Evolutionary conservation across 92 coral and sea anemone species (phyloP).

Genomic region (Epizoanthus fatuus): DNA sequence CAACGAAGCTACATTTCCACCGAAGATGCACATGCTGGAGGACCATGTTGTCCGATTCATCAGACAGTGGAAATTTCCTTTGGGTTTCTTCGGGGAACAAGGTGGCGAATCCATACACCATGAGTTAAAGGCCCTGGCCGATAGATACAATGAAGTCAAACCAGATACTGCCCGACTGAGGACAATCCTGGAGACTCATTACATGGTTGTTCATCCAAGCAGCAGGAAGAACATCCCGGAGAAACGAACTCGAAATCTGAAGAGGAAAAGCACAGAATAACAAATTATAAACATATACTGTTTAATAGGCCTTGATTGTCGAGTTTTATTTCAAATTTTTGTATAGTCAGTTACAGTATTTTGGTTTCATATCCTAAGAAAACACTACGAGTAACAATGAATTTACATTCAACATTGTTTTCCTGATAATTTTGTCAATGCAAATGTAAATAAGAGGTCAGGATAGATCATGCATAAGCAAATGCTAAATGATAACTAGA

Average conservation of each 20-base stretch:
- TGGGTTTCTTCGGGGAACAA: constrained; percentile 32
- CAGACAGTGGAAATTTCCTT: neutral
- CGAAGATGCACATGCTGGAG: constrained; percentile 11
- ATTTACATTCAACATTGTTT: too few species aligned
- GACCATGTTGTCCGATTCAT: constrained; percentile 15
- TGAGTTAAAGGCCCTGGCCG: constrained; percentile 17
- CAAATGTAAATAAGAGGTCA: too few species aligned
- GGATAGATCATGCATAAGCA: too few species aligned
- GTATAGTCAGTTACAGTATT: too few species aligned
- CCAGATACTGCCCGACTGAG: constrained; percentile 23
- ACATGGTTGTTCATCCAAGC: constrained; percentile 2
- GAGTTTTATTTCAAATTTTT: too few species aligned
- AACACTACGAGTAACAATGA: too few species aligned
- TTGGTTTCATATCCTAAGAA: too few species aligned
- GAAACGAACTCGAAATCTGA: neutral
- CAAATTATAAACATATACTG: neutral
- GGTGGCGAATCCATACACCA: constrained; percentile 18
- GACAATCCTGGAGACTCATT: constrained; percentile 16
- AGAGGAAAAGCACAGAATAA: neutral
- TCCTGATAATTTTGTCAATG: too few species aligned
- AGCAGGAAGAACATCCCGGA: neutral
- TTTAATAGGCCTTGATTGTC: too few species aligned
- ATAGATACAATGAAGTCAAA: neutral
- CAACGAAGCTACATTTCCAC: constrained; percentile 20
- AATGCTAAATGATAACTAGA: too few species aligned